phyloP scores from a whole-genome alignment of 30 jellyfish, hydroid and myxozoan species.

The Mastigias papua region DNA sequence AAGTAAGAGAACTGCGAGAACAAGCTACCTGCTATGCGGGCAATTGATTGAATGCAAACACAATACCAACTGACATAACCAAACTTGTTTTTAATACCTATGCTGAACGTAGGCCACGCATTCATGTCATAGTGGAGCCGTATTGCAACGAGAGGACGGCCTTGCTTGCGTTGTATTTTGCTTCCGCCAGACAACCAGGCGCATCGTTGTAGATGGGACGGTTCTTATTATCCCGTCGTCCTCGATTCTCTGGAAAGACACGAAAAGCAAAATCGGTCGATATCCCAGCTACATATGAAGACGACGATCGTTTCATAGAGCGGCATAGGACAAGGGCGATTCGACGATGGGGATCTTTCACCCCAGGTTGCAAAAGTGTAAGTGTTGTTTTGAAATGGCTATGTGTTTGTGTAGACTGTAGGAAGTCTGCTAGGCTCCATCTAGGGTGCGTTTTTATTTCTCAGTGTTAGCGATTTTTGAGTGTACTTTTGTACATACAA shows the following conservation, averaged over 20 bases:
- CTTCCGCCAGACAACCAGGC: no score
- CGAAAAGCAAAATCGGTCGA: slow-evolving; percentile 16
- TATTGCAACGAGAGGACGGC: no score
- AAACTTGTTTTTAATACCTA: neutral
- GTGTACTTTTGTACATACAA: no score
- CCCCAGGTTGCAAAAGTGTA: slow-evolving; percentile 67
- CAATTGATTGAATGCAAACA: neutral
- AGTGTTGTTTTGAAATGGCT: neutral
- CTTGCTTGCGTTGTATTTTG: no score
- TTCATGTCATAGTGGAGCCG: no score
- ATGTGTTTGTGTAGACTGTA: neutral
- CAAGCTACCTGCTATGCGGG: neutral
- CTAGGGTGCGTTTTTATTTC: no score
- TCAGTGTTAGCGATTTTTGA: no score
- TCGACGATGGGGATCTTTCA: slow-evolving; percentile 62
- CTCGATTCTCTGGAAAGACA: neutral
- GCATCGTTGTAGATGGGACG: slow-evolving; percentile 2
- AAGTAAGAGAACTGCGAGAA: neutral
- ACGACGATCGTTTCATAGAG: slow-evolving; percentile 12
- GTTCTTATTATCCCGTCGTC: neutral
- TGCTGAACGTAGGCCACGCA: neutral
- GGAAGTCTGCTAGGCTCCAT: neutral
- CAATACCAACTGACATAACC: neutral
- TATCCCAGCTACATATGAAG: neutral
- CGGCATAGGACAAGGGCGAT: slow-evolving; percentile 34